These are phyloP conservation scores for Podarcis muralis DNA, from an alignment of 2,113 vertebrate genomes.

Conservation along the genomic window DNA sequence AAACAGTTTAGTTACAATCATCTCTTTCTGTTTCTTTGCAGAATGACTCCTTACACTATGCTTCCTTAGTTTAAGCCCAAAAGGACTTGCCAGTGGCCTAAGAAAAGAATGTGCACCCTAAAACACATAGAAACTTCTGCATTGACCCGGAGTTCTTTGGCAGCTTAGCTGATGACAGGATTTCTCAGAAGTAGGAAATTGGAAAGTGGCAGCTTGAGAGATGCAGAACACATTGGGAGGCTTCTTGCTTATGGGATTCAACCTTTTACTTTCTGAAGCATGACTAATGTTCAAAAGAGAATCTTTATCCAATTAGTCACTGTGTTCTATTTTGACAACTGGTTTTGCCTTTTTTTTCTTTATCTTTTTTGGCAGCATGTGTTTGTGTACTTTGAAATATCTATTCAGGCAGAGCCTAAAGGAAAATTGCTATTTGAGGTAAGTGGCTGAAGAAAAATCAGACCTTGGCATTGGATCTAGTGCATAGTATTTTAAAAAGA, in stretches of 20 bases:
- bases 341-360: constrained; percentile 22
- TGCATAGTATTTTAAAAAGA: neutral
- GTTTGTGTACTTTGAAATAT: constrained; percentile 87
- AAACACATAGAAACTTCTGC: neutral
- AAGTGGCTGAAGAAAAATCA: constrained; percentile 22
- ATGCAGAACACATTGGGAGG: neutral
- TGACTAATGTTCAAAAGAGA: neutral
- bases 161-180: neutral
- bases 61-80: neutral
- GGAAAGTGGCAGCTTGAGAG: neutral
- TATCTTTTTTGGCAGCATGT: constrained; percentile 63
- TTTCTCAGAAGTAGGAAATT: neutral
- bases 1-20: too few relatives aligned
- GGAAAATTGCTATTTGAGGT: constrained; percentile 91
- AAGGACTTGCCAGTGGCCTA: too few relatives aligned
- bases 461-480: neutral
- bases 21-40: too few relatives aligned
- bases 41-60: too few relatives aligned
- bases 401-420: constrained; percentile 67
- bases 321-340: neutral
- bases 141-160: neutral
- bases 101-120: neutral
- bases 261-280: neutral
- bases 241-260: neutral
- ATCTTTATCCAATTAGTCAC: neutral